Evolutionary conservation across 2,888 invertebrate species (phyloP).

Genomic region (Drosophila prolongata): DNA sequence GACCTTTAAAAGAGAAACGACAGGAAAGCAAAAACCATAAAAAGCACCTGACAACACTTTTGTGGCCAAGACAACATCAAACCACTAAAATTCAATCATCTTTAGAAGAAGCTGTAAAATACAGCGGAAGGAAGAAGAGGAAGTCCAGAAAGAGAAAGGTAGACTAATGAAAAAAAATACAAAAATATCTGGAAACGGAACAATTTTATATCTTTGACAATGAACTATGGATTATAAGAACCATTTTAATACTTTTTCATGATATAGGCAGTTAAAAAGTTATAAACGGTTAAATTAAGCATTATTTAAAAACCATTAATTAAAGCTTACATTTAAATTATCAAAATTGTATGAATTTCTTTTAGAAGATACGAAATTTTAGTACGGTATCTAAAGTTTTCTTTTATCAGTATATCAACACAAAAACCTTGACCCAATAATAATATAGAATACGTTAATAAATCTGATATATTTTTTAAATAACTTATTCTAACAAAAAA

Average conservation of each 20-base stretch:
- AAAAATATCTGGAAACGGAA: neutral
- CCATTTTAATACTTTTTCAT: neutral
- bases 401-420: too few species aligned
- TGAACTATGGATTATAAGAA: neutral
- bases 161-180: neutral
- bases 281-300: too few species aligned
- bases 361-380: too few species aligned
- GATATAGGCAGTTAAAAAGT: neutral
- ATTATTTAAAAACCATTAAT: too few species aligned
- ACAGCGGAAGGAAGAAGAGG: constrained; percentile 10
- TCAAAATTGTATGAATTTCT: too few species aligned
- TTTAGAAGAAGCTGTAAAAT: constrained; percentile 33
- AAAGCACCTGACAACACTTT: constrained; percentile 45
- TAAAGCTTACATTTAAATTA: too few species aligned
- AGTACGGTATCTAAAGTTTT: too few species aligned
- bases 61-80: constrained; percentile 35
- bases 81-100: constrained; percentile 46
- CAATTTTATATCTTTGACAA: neutral
- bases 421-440: too few species aligned
- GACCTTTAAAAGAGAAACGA: constrained; percentile 52
- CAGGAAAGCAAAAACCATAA: constrained; percentile 41
- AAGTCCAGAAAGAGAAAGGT: neutral
- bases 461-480: too few species aligned
- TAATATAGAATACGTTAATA: too few species aligned
- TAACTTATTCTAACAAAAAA: too few species aligned